Evolutionary conservation across 2,797 vertebrate genomes (phyloP).

Genomic region (Chiroxiphia lanceolata): DNA sequence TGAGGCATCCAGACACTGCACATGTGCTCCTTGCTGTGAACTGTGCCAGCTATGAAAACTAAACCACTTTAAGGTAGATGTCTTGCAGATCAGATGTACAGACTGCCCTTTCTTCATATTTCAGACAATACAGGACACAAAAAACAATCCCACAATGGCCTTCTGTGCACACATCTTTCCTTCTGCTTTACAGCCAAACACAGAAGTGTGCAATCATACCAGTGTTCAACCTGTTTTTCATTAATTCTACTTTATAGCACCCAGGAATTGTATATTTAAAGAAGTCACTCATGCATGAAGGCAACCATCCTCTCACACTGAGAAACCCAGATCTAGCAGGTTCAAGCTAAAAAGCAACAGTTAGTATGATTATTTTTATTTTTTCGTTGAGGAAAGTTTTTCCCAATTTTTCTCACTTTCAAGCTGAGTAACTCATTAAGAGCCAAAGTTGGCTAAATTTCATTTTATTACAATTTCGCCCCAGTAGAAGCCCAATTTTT

Average conservation of each 20-base stretch:
- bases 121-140: background rate
- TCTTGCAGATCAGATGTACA: background rate
- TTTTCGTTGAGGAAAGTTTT: background rate
- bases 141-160: background rate
- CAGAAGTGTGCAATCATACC: background rate
- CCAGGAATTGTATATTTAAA: background rate
- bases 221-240: background rate
- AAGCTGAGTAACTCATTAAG: background rate
- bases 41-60: constrained; percentile 29
- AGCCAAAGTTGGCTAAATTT: background rate
- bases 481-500: background rate
- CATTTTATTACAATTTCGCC: background rate
- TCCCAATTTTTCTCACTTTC: background rate
- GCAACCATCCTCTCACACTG: background rate
- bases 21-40: constrained; percentile 24
- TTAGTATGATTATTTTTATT: background rate
- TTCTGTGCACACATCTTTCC: background rate
- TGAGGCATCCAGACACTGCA: constrained; percentile 44
- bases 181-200: background rate
- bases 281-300: background rate
- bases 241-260: background rate
- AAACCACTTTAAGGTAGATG: constrained; percentile 24
- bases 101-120: background rate
- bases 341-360: background rate
- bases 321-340: background rate